These are phyloP conservation scores for Ochlodes sylvanus DNA, from an alignment of 2,888 invertebrate genomes.

Conservation along the genomic window DNA sequence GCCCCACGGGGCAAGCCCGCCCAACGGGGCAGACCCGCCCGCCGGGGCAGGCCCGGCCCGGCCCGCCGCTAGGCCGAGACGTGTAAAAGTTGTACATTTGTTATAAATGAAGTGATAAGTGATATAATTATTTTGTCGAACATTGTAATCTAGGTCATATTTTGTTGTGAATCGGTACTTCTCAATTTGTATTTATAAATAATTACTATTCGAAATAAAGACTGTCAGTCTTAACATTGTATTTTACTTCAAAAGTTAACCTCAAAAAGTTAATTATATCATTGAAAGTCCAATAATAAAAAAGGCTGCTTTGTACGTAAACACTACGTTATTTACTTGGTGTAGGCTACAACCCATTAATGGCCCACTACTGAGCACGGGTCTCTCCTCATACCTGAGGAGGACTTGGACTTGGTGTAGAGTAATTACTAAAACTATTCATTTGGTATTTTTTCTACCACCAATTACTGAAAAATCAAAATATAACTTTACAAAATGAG, in stretches of 20 bases:
- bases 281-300: too few relatives aligned
- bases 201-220: slow-evolving; percentile 79
- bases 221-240: slow-evolving; percentile 71
- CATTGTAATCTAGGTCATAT: slow-evolving; percentile 78
- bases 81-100: slow-evolving; percentile 67
- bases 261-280: too few relatives aligned
- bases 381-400: too few relatives aligned
- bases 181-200: slow-evolving; percentile 84
- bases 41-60: slow-evolving; percentile 45
- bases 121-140: slow-evolving; percentile 77
- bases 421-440: too few relatives aligned
- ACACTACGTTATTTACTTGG: too few relatives aligned
- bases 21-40: slow-evolving; percentile 47
- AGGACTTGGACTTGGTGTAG: too few relatives aligned
- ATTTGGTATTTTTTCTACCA: too few relatives aligned
- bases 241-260: slow-evolving; percentile 45
- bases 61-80: slow-evolving; percentile 40
- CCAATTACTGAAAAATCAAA: too few relatives aligned
- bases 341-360: too few relatives aligned
- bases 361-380: too few relatives aligned
- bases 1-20: slow-evolving; percentile 47
- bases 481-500: too few relatives aligned
- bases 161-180: slow-evolving; percentile 84
- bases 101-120: slow-evolving; percentile 81
- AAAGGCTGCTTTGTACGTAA: too few relatives aligned